Evolutionary conservation across 2,113 vertebrate genomes (phyloP), one percentile per base, ranked within the genome.

Genomic region (Trematomus loennbergii): DNA sequence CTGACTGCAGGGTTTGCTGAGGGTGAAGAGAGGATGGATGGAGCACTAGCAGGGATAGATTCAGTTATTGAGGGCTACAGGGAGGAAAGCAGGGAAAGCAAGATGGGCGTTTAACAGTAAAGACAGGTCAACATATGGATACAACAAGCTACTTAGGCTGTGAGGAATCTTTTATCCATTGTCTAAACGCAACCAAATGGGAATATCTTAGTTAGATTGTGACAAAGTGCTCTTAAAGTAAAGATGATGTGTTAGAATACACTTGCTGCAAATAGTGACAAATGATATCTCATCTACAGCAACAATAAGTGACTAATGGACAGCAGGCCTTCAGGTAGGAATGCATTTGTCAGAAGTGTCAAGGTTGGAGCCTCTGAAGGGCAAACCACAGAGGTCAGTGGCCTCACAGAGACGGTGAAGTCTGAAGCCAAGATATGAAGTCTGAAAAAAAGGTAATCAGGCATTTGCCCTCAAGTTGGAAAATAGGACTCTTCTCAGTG

Each of bases 11-110:
- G 84, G 89, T 90, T 89, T 87, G 81, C 76, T 70, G 71, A 72
- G 89, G 88, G 84, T 90, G 76, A 88, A 74, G 82, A 73, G 54
- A 85, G 84, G 80, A 88, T 87, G 84, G 83, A 83, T 79, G 66
- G 80, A 86, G 69, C 89, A 83, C 71, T 85, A 87, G 79, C 76
- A 59, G 50, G 59, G 82, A 90, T 88, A 80, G 72, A 87, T 87
- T 87, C 78, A 77, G 78, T 89, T 89, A 85, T 84, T 46, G 81
- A 78, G 75, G 83, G 82, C 86, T 88, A 75, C 82, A 63, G 71
- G 49, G 75, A 67, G 62, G 25, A 18, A 74, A 64, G 29, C 9
- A 6, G 63, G 16, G 63, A 33, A 49, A 40, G 25, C 6, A 5
- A 29, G 46, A 46, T 29, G 72, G 70, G 55, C 65, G 77, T 74